Evolutionary conservation across 2,797 vertebrate genomes (phyloP).

Genomic region (Tarsius wallacei): DNA sequence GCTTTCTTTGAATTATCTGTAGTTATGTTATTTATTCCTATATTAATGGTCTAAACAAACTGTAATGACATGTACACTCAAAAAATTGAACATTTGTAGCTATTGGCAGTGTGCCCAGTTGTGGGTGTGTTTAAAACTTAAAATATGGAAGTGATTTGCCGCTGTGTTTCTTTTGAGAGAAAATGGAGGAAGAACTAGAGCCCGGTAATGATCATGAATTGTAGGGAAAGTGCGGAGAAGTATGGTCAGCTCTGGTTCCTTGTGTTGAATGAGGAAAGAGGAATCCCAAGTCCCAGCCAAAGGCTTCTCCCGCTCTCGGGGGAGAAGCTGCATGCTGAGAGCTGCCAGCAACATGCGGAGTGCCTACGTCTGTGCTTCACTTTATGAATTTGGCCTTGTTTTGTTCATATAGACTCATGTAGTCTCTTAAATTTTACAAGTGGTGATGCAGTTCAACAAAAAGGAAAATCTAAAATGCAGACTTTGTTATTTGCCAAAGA

Average conservation of each 20-base stretch:
- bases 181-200: slow-evolving; percentile 63
- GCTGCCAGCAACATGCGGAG: slow-evolving; percentile 70
- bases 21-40: slow-evolving; percentile 78
- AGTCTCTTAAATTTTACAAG: slow-evolving; percentile 65
- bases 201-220: slow-evolving; percentile 66
- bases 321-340: slow-evolving; percentile 71
- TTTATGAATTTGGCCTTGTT: slow-evolving; percentile 82
- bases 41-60: slow-evolving; percentile 64
- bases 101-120: slow-evolving; percentile 61
- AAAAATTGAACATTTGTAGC: slow-evolving; percentile 68
- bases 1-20: slow-evolving; percentile 80
- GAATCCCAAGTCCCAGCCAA: slow-evolving; percentile 27
- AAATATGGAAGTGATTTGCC: slow-evolving; percentile 77
- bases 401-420: slow-evolving; percentile 59
- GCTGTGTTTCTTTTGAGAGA: slow-evolving; percentile 79
- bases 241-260: not conserved
- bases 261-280: slow-evolving; percentile 2
- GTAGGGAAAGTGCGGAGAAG: slow-evolving; percentile 48
- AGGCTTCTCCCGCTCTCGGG: slow-evolving; percentile 47
- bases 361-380: slow-evolving; percentile 65
- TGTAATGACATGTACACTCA: slow-evolving; percentile 70
- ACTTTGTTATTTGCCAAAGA: slow-evolving; percentile 88
- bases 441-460: slow-evolving; percentile 69
- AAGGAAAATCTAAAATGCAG: slow-evolving; percentile 68
- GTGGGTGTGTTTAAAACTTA: slow-evolving; percentile 75